Conservation (phyloP, 2,113 vertebrate species). For the Thryonomys swinderianus region DNA sequence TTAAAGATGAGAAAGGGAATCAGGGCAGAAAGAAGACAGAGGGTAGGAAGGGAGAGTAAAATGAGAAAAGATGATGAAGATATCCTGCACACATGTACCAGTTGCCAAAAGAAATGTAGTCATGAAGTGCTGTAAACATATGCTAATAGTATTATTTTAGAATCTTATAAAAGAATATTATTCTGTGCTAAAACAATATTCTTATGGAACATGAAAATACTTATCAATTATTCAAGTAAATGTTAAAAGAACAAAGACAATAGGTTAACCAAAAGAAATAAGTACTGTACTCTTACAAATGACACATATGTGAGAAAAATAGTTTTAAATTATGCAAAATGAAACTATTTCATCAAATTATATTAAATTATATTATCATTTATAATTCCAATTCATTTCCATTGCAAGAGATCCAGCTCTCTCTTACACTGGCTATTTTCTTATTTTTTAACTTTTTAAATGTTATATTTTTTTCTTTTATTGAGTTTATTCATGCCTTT, state of each 20-base stretch:
- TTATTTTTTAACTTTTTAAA: too few relatives aligned
- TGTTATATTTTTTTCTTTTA: too few relatives aligned
- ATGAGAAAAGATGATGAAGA: not conserved
- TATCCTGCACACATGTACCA: not conserved
- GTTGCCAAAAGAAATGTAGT: not conserved
- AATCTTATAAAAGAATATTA: too few relatives aligned
- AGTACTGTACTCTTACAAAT: not conserved
- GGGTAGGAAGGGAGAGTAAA: not conserved
- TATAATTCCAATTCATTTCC: too few relatives aligned
- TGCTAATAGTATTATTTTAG: too few relatives aligned
- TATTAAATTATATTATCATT: too few relatives aligned
- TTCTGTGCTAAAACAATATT: too few relatives aligned
- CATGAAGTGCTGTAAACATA: not conserved
- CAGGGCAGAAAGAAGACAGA: not conserved
- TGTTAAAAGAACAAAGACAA: not conserved
- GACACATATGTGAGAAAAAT: not conserved
- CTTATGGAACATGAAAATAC: slow-evolving; percentile 40
- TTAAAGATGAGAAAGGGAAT: not conserved
- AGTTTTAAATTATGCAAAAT: slow-evolving; percentile 9
- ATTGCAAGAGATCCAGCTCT: too few relatives aligned
- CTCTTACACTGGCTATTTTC: too few relatives aligned
- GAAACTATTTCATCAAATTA: not conserved
- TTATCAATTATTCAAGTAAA: not conserved
- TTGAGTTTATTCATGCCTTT: too few relatives aligned
- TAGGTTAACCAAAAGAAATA: slow-evolving; percentile 38